Evolutionary conservation across 2,113 vertebrate genomes (phyloP), one percentile per base, ranked within the genome.

Genomic region (Haplochromis vanheusdeni): DNA sequence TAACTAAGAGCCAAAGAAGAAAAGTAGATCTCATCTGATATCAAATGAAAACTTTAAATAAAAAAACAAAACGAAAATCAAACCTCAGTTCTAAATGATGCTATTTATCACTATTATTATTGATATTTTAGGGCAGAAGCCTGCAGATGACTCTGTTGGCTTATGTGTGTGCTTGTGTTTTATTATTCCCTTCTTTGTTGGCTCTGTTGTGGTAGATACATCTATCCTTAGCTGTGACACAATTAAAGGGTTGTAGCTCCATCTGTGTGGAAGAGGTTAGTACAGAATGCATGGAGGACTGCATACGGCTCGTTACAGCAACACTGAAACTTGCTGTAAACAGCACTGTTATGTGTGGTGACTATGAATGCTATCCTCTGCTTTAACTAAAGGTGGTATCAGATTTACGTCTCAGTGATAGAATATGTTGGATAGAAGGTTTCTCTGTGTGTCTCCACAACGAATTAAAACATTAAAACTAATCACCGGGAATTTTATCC

Each of bases 241-340:
- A 80, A 86, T 17, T 84, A 42, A 83, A 49, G 68, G 26, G 42
- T n/a, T 70, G 35, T 33, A 52, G 79, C 37, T 51, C 87, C 79
- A 79, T 62, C 51, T 79, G 86, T n/a, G 13, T 70, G 21, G 79
- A 62, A 37, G n/a, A 13, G 35, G 35, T 37, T 6, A 35, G 49
- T 77, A 42, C 68, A 86, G 85, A 21, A 84, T 28, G 9, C 40
- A 79, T 11, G 51, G 26, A 65, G 42, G 62, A 80, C n/a, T 81
- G 68, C 82, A 84, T 9, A 10, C 14, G 12, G 31, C 81, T 87
- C 83, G 42, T 84, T 79, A 62, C 6, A 56, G 51, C 40, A 55
- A 79, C 54, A 77, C 81, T 80, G 73, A 37, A 87, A 90, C 51
- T 70, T 82, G 88, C 84, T 85, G 79, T 51, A 82, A 88, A 86